Evolutionary conservation across 2,113 vertebrate species (phyloP).

Genomic region (Odontophorus gujanensis): DNA sequence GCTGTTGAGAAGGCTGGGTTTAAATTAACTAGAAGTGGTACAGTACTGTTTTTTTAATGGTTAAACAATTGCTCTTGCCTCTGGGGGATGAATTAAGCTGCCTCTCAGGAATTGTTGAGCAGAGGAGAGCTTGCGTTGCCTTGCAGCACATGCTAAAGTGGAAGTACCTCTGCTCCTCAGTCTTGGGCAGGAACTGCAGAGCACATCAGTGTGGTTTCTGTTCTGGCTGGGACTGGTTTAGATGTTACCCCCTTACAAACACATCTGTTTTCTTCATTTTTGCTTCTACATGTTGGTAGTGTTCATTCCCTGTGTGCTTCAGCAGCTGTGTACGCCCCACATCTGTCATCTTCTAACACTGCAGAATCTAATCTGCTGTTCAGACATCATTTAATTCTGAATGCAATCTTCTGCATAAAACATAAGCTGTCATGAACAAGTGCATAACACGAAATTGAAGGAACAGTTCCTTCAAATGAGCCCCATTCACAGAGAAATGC

Average conservation of each 20-base stretch:
- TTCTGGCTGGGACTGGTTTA: background rate
- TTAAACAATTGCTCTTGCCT: background rate
- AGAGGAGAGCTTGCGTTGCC: background rate
- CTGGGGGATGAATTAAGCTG: background rate
- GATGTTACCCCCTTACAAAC: background rate
- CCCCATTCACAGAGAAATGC: background rate
- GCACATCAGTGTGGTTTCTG: background rate
- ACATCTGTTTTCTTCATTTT: background rate
- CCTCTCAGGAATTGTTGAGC: background rate
- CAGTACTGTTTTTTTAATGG: background rate
- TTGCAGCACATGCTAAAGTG: background rate
- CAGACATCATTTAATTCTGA: background rate
- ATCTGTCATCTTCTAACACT: background rate
- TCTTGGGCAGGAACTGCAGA: background rate
- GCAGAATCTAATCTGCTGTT: background rate
- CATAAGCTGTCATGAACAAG: background rate
- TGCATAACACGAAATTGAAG: background rate
- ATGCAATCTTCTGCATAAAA: conserved; percentile 3
- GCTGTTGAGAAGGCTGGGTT: background rate
- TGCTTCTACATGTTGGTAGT: background rate
- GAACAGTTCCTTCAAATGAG: background rate
- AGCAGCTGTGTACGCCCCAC: background rate
- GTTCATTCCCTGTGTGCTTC: fast-evolving
- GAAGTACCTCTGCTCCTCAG: background rate
- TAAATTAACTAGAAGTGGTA: background rate